phyloP scores from a whole-genome alignment of 2,113 vertebrate species.

The Prionailurus bengalensis region DNA sequence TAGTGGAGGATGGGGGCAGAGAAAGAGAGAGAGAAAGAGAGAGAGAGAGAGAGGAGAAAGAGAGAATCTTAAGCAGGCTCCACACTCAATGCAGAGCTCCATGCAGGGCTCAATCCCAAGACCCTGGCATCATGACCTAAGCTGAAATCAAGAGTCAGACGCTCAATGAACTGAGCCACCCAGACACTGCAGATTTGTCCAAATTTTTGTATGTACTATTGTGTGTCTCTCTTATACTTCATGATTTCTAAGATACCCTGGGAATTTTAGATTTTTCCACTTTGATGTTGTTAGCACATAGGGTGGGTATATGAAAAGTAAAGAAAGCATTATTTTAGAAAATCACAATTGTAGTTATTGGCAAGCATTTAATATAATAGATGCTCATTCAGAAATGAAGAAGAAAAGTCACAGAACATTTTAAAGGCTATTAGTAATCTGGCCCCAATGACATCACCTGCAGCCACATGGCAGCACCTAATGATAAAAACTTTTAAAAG shows the following conservation, averaged over 20 bases:
- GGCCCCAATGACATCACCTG: background rate
- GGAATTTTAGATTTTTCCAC: background rate
- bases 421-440: background rate
- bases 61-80: no score
- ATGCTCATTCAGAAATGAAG: background rate
- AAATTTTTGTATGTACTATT: background rate
- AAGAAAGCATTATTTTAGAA: conserved; percentile 12
- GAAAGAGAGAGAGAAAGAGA: no score
- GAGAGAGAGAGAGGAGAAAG: no score
- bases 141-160: no score
- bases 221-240: background rate
- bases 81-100: no score
- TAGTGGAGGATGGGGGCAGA: no score
- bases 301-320: background rate
- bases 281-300: background rate
- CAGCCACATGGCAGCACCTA: background rate
- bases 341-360: background rate
- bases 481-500: conserved; percentile 11
- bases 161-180: no score
- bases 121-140: no score
- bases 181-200: background rate
- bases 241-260: background rate
- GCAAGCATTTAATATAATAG: background rate
- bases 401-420: background rate
- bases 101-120: no score